phyloP scores from a whole-genome alignment of 30 jellyfish, hydroid and myxozoan genomes.

The Aurelia aurita complex sp. Pacific region DNA sequence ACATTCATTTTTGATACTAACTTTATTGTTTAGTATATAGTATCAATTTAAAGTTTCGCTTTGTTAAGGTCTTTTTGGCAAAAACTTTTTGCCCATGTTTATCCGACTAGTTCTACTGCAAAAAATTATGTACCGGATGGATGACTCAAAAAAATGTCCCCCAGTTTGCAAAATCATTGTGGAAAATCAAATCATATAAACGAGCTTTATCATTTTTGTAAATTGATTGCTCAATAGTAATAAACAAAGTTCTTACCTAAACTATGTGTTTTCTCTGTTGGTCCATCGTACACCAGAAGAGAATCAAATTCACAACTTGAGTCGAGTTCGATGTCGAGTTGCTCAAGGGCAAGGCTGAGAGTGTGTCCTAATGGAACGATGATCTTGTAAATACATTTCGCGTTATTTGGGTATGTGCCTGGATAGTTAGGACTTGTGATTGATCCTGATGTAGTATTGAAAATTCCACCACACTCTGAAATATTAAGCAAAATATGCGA shows the following conservation, averaged over 20 bases:
- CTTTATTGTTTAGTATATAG: no score
- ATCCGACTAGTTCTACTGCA: no score
- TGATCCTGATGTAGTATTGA: constrained; percentile 53
- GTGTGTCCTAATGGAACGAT: constrained; percentile 55
- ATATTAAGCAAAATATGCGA: not conserved
- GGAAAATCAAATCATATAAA: no score
- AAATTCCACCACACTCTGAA: constrained; percentile 67
- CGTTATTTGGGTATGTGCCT: constrained; percentile 61
- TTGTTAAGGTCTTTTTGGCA: no score
- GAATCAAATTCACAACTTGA: constrained; percentile 53
- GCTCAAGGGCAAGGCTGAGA: constrained; percentile 21
- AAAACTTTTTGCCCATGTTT: no score
- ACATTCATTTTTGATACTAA: no score
- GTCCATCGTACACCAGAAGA: constrained; percentile 43
- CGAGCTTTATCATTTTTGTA: no score
- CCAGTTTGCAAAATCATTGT: no score
- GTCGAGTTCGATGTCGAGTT: constrained; percentile 58
- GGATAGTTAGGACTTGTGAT: constrained; percentile 69
- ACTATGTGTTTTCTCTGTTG: constrained; percentile 46
- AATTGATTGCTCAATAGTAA: no score
- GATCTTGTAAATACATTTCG: constrained; percentile 44
- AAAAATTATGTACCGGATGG: no score
- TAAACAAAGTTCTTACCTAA: constrained; percentile 33
- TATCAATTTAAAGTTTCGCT: no score
- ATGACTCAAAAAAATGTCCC: no score